Conservation (phyloP, 2,888 invertebrate species). For the Tenodera sinensis region DNA sequence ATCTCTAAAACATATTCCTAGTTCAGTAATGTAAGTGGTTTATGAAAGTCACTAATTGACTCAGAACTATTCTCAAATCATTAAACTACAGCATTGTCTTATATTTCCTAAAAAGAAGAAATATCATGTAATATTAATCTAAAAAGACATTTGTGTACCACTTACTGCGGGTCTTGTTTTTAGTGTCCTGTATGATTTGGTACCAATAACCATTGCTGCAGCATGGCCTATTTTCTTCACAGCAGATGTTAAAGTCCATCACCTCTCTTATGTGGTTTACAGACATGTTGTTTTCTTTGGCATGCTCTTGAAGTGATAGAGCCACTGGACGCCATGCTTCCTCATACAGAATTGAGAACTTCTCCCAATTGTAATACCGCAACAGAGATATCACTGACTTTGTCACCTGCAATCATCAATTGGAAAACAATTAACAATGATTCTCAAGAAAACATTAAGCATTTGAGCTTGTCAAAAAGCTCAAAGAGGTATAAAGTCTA, state of each 20-base stretch:
- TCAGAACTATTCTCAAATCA: too few relatives aligned
- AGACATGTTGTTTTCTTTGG: constrained; percentile 72
- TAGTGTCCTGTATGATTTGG: constrained; percentile 77
- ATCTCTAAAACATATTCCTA: too few relatives aligned
- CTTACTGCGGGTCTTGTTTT: constrained; percentile 79
- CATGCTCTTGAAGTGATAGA: constrained; percentile 71
- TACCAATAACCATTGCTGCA: constrained; percentile 80
- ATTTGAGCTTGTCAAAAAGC: too few relatives aligned
- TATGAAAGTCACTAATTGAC: too few relatives aligned
- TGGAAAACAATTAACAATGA: too few relatives aligned
- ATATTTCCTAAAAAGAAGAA: too few relatives aligned
- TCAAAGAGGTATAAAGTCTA: too few relatives aligned
- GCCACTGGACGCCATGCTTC: constrained; percentile 80
- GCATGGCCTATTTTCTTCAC: constrained; percentile 69
- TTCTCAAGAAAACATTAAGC: too few relatives aligned
- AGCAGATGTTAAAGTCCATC: constrained; percentile 71
- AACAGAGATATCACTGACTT: constrained; percentile 91
- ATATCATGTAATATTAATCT: not conserved
- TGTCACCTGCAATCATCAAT: constrained; percentile 63
- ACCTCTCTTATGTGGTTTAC: constrained; percentile 74
- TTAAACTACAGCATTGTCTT: too few relatives aligned
- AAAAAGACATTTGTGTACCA: constrained; percentile 33
- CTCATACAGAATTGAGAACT: constrained; percentile 86
- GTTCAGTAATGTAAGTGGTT: too few relatives aligned
- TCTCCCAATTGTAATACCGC: constrained; percentile 88